Conservation (phyloP, 2,797 vertebrate species). For the Enteromius mattozi region DNA sequence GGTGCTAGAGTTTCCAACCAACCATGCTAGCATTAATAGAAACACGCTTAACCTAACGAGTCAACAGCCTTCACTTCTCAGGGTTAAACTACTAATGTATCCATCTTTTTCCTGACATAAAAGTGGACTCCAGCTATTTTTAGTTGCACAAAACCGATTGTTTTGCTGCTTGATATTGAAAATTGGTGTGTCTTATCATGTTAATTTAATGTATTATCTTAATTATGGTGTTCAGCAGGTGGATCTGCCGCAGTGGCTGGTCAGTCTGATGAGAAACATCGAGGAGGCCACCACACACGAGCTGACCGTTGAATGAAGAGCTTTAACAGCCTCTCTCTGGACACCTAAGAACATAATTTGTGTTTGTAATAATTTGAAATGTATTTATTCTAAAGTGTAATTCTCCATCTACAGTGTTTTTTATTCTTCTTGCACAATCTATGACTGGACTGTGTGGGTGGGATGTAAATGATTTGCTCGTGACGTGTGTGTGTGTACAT, state of each 20-base stretch:
- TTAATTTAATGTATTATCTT: too few relatives aligned
- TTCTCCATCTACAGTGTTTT: neutral
- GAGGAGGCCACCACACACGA: conserved; percentile 81
- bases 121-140: too few relatives aligned
- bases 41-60: neutral
- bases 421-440: conserved; percentile 41
- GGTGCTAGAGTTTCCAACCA: neutral
- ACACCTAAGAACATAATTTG: neutral
- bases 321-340: neutral
- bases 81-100: neutral
- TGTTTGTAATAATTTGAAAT: neutral
- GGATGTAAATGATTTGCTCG: conserved; percentile 42
- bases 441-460: neutral
- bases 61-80: neutral
- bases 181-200: too few relatives aligned
- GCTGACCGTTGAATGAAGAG: conserved; percentile 73
- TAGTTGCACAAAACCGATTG: too few relatives aligned
- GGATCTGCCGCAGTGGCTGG: conserved; percentile 74
- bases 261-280: conserved; percentile 78
- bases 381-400: neutral
- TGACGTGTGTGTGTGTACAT: neutral
- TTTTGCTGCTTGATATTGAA: too few relatives aligned
- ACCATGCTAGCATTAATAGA: neutral
- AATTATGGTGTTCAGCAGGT: conserved; percentile 28
- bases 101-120: too few relatives aligned